Conservation (phyloP, 2,888 invertebrate species). For the Linnaemya vulpina region DNA sequence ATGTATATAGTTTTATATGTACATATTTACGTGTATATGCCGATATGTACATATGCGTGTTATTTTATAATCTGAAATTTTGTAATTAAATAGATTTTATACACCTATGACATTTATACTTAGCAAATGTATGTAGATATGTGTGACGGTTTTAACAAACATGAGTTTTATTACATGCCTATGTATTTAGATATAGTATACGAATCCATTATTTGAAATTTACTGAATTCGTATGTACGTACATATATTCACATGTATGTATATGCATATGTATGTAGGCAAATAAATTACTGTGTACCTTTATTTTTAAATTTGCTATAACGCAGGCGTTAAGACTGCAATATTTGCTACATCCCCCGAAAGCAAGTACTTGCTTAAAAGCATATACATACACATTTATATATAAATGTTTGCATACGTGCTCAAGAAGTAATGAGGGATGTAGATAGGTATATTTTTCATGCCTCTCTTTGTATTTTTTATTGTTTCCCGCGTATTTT, state of each 20-base stretch:
- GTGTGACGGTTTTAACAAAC: too few relatives aligned
- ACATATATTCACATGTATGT: too few relatives aligned
- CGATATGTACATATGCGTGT: too few relatives aligned
- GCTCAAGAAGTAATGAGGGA: neutral
- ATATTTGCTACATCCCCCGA: neutral
- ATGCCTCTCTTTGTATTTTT: neutral
- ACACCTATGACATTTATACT: too few relatives aligned
- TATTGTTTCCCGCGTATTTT: slow-evolving; percentile 19
- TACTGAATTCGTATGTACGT: too few relatives aligned
- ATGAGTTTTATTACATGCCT: too few relatives aligned
- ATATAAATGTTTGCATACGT: neutral
- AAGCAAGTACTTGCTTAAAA: too few relatives aligned
- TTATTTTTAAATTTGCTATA: neutral
- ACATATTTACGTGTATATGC: too few relatives aligned
- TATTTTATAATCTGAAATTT: neutral
- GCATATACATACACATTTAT: neutral
- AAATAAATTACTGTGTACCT: neutral
- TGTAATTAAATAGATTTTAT: neutral
- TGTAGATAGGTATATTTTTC: neutral
- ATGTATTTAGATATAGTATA: too few relatives aligned
- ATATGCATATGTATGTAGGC: too few relatives aligned
- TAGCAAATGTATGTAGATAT: too few relatives aligned
- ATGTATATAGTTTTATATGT: neutral
- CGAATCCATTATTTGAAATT: too few relatives aligned
- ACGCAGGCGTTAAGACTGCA: slow-evolving; percentile 15